Percentiles rank a stretch among this genome's conserved stretches.
Conservation (phyloP, 2,888 invertebrate species). For the Biston stratarius region DNA sequence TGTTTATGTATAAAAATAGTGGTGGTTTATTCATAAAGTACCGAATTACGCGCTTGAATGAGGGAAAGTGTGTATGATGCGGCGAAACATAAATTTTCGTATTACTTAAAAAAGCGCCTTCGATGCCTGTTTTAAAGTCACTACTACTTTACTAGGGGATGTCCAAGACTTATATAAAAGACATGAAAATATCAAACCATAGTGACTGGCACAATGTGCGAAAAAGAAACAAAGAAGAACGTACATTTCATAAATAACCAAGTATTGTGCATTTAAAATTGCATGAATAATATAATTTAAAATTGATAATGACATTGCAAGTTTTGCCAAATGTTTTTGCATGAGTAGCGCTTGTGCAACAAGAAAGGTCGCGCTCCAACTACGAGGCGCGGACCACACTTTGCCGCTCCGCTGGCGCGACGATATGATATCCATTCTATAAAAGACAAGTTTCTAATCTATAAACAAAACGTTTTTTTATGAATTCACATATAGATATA, state of each 20-base stretch:
- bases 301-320: conserved; percentile 30
- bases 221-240: conserved; percentile 7
- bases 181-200: too few species aligned
- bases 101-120: too few species aligned
- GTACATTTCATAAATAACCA: conserved; percentile 38
- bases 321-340: conserved; percentile 72
- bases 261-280: conserved; percentile 51
- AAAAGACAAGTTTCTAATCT: conserved; percentile 51
- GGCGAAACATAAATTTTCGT: too few species aligned
- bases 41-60: too few species aligned
- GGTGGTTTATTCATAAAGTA: too few species aligned
- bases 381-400: conserved; percentile 66
- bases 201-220: too few species aligned
- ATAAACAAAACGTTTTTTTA: conserved; percentile 24
- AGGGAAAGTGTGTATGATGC: too few species aligned
- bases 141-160: too few species aligned
- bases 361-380: conserved; percentile 65
- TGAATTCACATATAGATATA: conserved; percentile 20
- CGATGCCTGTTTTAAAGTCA: too few species aligned
- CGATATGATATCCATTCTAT: conserved; percentile 56
- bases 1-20: too few species aligned
- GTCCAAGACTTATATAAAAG: too few species aligned
- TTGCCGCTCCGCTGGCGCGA: conserved; percentile 67
- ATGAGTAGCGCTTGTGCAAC: conserved; percentile 71
- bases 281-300: conserved; percentile 41